These are phyloP conservation scores for Microplitis mediator DNA, from an alignment of 1,140 invertebrate species.

Conservation along the genomic window DNA sequence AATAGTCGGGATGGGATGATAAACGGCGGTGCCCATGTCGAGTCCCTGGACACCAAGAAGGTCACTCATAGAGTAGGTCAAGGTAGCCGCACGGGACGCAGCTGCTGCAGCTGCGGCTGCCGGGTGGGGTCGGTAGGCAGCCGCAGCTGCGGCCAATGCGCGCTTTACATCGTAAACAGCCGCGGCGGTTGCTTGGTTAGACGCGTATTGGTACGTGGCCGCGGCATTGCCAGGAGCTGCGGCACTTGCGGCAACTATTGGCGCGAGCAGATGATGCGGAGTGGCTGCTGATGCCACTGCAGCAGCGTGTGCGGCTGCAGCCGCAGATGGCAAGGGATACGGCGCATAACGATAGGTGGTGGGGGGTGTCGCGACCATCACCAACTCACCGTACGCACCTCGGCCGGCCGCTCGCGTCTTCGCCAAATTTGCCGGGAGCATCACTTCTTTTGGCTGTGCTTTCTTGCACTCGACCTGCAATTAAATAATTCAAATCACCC, in stretches of 20 bases:
- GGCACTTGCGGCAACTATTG: constrained; percentile 49
- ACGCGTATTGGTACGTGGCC: constrained; percentile 63
- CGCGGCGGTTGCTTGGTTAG: constrained; percentile 49
- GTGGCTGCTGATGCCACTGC: constrained; percentile 55
- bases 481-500: constrained; percentile 23
- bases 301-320: constrained; percentile 54
- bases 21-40: constrained; percentile 66
- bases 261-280: constrained; percentile 62
- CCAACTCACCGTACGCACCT: constrained; percentile 94
- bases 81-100: constrained; percentile 60
- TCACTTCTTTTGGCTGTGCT: constrained; percentile 99
- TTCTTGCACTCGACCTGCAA: constrained; percentile 99
- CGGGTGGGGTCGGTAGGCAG: constrained; percentile 61
- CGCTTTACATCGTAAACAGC: constrained; percentile 65
- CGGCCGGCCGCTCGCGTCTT: constrained; percentile 90
- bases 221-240: constrained; percentile 48
- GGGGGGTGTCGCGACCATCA: constrained; percentile 73
- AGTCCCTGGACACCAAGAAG: constrained; percentile 70
- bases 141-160: constrained; percentile 59
- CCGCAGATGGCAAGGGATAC: constrained; percentile 56
- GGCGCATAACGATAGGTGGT: constrained; percentile 72
- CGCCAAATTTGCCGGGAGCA: constrained; percentile 93
- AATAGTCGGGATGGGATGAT: constrained; percentile 67
- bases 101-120: constrained; percentile 56
- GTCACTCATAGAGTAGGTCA: constrained; percentile 73